Base-by-base conservation (phyloP, 1,140 invertebrate species). In the Andrena cerasifolii region DNA sequence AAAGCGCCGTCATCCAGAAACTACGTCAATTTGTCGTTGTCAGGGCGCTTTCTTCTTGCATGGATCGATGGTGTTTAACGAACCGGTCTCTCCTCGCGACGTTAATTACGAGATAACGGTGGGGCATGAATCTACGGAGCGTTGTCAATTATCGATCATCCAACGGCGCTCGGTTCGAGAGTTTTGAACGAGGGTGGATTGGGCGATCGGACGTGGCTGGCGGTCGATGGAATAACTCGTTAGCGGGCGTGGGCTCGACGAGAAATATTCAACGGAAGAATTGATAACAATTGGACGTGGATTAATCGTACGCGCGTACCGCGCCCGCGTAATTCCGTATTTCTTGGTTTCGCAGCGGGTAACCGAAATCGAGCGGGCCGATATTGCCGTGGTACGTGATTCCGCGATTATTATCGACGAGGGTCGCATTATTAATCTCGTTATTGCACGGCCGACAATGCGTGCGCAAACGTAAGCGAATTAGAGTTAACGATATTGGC, bases 361-460 rank as follows among this genome's bases (percentile, higher is more conserved):
- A 78, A 73, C 45, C 80, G 47, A 83, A 83, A 82, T 73, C 58
- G 63, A 79, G 40, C 62, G 28, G 28, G 12, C 31, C 28, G 61
- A 79, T 83, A 79, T 82, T 61, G 65, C 28, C 58, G n/a, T 31
- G 75, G 68, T 70, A 78, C 75, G 75, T 83, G 76, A 83, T 83
- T 82, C 65, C 51, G n/a, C 79, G 75, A 82, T 83, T 75, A 83
- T 83, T 82, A 83, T 79, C 68, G 70, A 75, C 76, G 76, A 65
- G 70, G 70, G 59, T 75, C 45, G 80, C 82, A 83, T 83, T 83
- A 83, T 83, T 83, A 83, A 83, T 83, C 75, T 72, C 63, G 82
- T 83, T 79, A 79, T 79, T 79, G 62, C 36, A 3, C 65, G 33
- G 18, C 21, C 40, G 63, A 72, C 76, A 70, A 77, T 79, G 51